A percentile compares a stretch with the other conserved stretches of the same genome.
These are phyloP conservation scores for Remorina albescens DNA, from an alignment of 2,797 vertebrate species.

Conservation along the genomic window DNA sequence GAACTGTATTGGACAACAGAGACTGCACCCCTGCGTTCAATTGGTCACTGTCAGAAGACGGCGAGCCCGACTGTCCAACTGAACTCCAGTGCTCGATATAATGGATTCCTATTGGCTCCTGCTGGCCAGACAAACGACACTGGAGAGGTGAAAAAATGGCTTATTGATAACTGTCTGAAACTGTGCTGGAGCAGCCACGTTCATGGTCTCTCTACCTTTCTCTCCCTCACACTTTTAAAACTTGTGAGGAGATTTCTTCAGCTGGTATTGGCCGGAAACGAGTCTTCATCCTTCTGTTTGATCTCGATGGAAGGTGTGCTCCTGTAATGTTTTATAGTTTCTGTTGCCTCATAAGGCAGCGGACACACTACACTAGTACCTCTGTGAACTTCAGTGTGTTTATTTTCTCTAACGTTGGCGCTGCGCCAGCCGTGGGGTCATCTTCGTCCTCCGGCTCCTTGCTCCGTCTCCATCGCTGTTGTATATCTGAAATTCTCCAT, in stretches of 20 bases:
- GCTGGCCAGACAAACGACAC: constrained; percentile 59
- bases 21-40: constrained; percentile 64
- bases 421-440: too few relatives aligned
- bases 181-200: background rate
- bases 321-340: background rate
- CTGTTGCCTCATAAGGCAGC: background rate
- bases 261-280: background rate
- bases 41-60: constrained; percentile 71
- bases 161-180: constrained; percentile 67
- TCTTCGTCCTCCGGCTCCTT: too few relatives aligned
- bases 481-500: too few relatives aligned
- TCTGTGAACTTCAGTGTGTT: background rate
- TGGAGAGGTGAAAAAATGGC: constrained; percentile 60
- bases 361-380: background rate
- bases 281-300: background rate
- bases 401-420: too few relatives aligned
- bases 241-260: constrained; percentile 17
- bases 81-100: constrained; percentile 63
- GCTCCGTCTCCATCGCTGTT: too few relatives aligned
- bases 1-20: constrained; percentile 66
- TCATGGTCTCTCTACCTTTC: background rate
- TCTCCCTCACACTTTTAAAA: background rate
- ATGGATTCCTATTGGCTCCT: constrained; percentile 73
- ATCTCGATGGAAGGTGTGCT: too few relatives aligned
- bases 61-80: constrained; percentile 56